These are phyloP conservation scores for Gastracanthus pulcherrimus DNA, from an alignment of 2,888 invertebrate species.

Conservation along the genomic window DNA sequence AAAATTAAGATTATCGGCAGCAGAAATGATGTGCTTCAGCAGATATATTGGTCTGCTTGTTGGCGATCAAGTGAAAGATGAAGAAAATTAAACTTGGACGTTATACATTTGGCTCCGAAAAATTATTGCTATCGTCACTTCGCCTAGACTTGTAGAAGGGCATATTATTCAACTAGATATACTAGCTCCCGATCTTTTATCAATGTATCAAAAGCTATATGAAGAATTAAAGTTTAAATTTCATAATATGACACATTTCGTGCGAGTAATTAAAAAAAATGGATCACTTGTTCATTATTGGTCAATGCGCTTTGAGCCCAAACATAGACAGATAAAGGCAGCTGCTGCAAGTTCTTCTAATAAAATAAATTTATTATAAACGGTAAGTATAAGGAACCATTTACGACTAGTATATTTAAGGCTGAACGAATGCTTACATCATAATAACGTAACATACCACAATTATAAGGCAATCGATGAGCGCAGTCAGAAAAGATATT, in stretches of 20 bases:
- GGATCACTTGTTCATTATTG: background rate
- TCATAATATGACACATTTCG: conserved; percentile 2
- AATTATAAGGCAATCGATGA: background rate
- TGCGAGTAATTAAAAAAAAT: background rate
- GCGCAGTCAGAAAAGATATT: background rate
- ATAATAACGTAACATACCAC: background rate
- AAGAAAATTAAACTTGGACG: background rate
- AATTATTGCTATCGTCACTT: background rate
- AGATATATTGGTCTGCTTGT: conserved; percentile 23
- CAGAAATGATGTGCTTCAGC: conserved; percentile 24
- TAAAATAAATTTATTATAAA: background rate
- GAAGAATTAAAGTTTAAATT: conserved; percentile 14
- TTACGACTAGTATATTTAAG: conserved; percentile 6
- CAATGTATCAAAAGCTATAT: background rate
- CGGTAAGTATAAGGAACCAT: background rate
- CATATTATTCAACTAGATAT: background rate
- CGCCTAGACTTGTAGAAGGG: background rate
- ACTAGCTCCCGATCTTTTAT: background rate
- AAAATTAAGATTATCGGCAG: conserved; percentile 32
- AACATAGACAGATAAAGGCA: background rate
- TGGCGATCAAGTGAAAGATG: conserved; percentile 26
- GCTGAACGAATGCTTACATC: background rate
- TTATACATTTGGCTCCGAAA: conserved; percentile 6
- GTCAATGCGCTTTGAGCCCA: background rate
- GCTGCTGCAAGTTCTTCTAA: background rate